Evolutionary conservation across 2,797 vertebrate genomes (phyloP).

Genomic region (Alosa sapidissima): DNA sequence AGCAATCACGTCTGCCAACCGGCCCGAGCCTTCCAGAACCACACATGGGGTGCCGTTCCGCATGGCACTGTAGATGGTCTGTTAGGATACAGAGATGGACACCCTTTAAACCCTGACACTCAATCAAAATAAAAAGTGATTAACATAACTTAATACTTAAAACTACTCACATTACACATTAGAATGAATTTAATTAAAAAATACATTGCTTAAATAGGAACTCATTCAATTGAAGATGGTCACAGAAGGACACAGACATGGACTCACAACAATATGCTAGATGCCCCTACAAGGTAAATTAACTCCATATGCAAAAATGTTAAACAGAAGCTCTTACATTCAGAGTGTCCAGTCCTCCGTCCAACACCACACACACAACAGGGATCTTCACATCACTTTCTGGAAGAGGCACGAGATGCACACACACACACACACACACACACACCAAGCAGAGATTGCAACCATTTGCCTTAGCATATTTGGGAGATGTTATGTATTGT

Average conservation of each 20-base stretch:
- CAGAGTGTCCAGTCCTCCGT: constrained; percentile 86
- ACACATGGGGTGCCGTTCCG: constrained; percentile 87
- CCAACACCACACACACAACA: constrained; percentile 89
- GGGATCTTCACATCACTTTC: constrained; percentile 85
- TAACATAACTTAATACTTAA: too few species aligned
- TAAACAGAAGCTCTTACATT: constrained; percentile 67
- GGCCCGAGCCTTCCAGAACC: constrained; percentile 89
- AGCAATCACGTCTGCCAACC: constrained; percentile 89
- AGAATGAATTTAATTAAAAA: too few species aligned
- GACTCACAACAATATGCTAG: too few species aligned
- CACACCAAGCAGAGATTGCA: too few species aligned
- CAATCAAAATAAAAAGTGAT: too few species aligned
- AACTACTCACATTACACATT: too few species aligned
- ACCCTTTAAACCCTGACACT: too few species aligned
- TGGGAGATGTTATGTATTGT: too few species aligned
- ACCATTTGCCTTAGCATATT: too few species aligned
- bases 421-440: not conserved
- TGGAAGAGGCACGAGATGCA: constrained; percentile 51
- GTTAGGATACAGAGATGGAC: not conserved
- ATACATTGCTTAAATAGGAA: too few species aligned
- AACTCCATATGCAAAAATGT: not conserved
- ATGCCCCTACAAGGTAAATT: not conserved
- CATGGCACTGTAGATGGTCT: constrained; percentile 93
- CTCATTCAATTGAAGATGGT: too few species aligned
- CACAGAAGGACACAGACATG: too few species aligned